A percentile compares a stretch with the other conserved stretches of the same genome.
These are phyloP conservation scores for Sialis lutaria DNA, from an alignment of 2,888 invertebrate genomes.

Conservation along the genomic window DNA sequence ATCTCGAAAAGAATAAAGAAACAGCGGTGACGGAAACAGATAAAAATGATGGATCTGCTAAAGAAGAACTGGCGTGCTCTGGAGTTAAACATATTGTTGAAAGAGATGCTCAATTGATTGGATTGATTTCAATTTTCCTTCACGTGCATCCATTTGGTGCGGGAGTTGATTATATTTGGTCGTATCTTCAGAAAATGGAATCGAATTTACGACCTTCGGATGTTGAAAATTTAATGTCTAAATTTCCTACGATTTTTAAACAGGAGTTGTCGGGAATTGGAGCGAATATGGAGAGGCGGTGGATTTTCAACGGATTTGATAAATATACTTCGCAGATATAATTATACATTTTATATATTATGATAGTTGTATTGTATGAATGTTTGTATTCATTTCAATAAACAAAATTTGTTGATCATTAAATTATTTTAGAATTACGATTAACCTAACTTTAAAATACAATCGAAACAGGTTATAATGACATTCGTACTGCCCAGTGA, in stretches of 20 bases:
- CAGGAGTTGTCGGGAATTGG: conserved; percentile 66
- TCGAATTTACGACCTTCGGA: conserved; percentile 52
- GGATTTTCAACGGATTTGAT: conserved; percentile 65
- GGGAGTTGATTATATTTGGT: conserved; percentile 76
- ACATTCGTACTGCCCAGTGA: too few relatives aligned
- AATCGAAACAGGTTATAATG: too few relatives aligned
- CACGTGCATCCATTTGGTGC: conserved; percentile 89
- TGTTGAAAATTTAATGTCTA: conserved; percentile 58
- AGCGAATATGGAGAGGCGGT: conserved; percentile 69
- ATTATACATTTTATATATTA: not conserved
- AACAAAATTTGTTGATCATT: too few relatives aligned
- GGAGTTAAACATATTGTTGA: conserved; percentile 22
- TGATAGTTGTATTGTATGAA: too few relatives aligned
- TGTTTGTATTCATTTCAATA: too few relatives aligned
- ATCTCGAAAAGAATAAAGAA: conserved; percentile 21
- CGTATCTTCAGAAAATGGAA: conserved; percentile 72
- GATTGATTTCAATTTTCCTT: conserved; percentile 75
- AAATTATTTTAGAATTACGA: too few relatives aligned
- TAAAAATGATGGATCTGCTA: conserved; percentile 19
- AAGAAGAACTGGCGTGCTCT: conserved; percentile 16
- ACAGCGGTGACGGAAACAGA: conserved; percentile 30
- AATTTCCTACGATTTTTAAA: conserved; percentile 65
- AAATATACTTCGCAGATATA: not conserved
- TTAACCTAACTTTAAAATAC: too few relatives aligned
- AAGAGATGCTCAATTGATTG: conserved; percentile 60